Conservation (phyloP, 1,140 invertebrate genomes). For the Antheraea mylitta region DNA sequence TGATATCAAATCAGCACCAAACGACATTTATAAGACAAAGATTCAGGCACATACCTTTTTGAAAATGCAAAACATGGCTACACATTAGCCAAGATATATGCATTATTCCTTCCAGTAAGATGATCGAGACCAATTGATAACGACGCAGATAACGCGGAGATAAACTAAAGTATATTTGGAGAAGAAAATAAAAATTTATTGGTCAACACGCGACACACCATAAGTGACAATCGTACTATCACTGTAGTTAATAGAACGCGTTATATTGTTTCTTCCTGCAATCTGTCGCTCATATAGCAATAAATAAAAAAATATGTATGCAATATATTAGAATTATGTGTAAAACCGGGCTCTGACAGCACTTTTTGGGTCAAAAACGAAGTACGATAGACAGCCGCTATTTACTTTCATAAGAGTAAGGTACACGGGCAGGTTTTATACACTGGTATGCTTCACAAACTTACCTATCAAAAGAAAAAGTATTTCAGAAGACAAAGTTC, state of each 20-base stretch:
- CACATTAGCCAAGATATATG: slow-evolving; percentile 23
- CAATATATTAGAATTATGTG: slow-evolving; percentile 41
- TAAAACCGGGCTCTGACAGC: slow-evolving; percentile 73
- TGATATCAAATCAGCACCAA: background rate
- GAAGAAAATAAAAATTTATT: slow-evolving; percentile 39
- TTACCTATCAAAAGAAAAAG: slow-evolving; percentile 68
- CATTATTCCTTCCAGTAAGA: slow-evolving; percentile 50
- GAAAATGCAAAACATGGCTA: slow-evolving; percentile 65
- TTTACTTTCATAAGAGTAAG: slow-evolving; percentile 4
- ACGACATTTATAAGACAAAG: slow-evolving; percentile 32
- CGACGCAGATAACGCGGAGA: slow-evolving; percentile 64
- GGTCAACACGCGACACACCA: slow-evolving; percentile 45
- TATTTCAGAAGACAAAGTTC: slow-evolving; percentile 70
- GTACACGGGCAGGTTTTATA: background rate
- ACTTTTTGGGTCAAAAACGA: slow-evolving; percentile 68
- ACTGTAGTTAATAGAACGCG: slow-evolving; percentile 14
- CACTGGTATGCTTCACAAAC: slow-evolving; percentile 19
- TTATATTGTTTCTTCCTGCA: background rate
- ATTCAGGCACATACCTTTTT: slow-evolving; percentile 55
- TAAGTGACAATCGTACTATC: slow-evolving; percentile 15
- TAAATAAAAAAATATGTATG: slow-evolving; percentile 30
- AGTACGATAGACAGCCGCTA: slow-evolving; percentile 37
- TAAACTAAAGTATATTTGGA: slow-evolving; percentile 51
- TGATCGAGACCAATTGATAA: slow-evolving; percentile 61
- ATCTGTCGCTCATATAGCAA: slow-evolving; percentile 11